Conservation (phyloP, 1,140 invertebrate genomes). For the Ladona fulva region DNA sequence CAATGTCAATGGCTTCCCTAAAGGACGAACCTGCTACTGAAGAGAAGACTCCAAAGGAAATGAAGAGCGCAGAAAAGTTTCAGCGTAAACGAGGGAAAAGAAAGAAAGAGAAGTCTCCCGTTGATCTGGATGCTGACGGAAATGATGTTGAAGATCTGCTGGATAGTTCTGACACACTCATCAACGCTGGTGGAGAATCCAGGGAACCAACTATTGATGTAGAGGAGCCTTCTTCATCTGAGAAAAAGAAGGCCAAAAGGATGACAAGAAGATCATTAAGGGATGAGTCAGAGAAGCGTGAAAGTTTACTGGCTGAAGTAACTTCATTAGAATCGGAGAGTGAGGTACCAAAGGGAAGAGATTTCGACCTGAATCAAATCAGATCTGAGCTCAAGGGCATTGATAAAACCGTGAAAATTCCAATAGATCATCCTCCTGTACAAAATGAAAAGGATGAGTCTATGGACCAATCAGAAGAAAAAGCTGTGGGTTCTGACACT, state of each 20-base stretch:
- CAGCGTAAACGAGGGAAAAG: background rate
- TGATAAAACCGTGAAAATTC: slow-evolving; percentile 46
- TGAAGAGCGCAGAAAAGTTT: slow-evolving; percentile 21
- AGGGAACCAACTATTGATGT: slow-evolving; percentile 25
- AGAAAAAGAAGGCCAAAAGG: slow-evolving; percentile 17
- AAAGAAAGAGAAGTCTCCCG: background rate
- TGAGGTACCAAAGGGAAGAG: slow-evolving; percentile 48
- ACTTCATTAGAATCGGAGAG: slow-evolving; percentile 22
- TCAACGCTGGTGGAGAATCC: too few relatives aligned
- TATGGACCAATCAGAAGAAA: slow-evolving; percentile 18
- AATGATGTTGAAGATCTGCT: too few relatives aligned
- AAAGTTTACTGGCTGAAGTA: slow-evolving; percentile 5
- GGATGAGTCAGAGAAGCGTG: slow-evolving; percentile 21
- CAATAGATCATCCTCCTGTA: slow-evolving; percentile 27
- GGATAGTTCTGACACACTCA: too few relatives aligned
- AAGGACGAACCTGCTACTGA: slow-evolving; percentile 21
- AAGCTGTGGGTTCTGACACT: background rate
- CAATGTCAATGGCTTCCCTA: slow-evolving; percentile 13
- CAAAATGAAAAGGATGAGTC: slow-evolving; percentile 13
- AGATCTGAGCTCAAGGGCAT: slow-evolving; percentile 73
- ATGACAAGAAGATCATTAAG: slow-evolving; percentile 14
- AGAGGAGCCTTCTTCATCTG: slow-evolving; percentile 26
- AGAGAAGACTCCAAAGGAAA: slow-evolving; percentile 21
- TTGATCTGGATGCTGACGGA: too few relatives aligned
- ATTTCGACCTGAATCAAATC: slow-evolving; percentile 76